These are phyloP conservation scores for Lepeophtheirus salmonis DNA, from an alignment of 1,140 invertebrate genomes.

Conservation along the genomic window DNA sequence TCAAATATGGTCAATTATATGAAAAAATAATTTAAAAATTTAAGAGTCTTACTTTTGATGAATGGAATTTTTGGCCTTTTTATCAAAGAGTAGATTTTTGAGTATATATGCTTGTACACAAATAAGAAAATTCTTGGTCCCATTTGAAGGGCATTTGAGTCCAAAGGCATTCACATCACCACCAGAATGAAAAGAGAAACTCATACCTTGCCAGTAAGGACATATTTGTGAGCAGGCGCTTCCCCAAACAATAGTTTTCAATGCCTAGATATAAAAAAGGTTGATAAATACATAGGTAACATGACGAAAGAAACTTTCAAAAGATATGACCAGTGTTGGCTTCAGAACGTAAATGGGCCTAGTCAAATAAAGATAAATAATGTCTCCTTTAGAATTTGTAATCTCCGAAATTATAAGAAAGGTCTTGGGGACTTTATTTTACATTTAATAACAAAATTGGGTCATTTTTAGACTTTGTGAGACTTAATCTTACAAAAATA, in stretches of 20 bases:
- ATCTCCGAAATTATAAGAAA: not conserved
- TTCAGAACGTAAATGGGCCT: not conserved
- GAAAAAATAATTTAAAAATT: too few species aligned
- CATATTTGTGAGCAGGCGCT: not conserved
- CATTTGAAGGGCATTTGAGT: conserved; percentile 38
- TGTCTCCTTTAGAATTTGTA: not conserved
- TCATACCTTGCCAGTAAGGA: not conserved
- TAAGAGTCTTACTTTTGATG: not conserved
- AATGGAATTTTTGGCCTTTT: conserved; percentile 20
- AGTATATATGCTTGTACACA: conserved; percentile 44
- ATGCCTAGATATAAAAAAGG: not conserved
- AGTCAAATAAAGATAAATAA: not conserved
- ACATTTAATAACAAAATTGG: too few species aligned
- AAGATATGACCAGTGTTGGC: too few species aligned
- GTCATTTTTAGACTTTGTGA: too few species aligned
- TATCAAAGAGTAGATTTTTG: conserved; percentile 44
- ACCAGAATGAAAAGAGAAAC: conserved; percentile 18
- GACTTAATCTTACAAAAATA: too few species aligned
- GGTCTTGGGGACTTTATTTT: not conserved
- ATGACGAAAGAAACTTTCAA: not conserved
- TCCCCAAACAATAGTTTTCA: conserved; percentile 5
- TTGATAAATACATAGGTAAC: not conserved
- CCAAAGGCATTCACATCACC: conserved; percentile 38
- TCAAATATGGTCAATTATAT: too few species aligned
- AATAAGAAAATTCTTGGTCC: conserved; percentile 39